Evolutionary conservation across 1,140 invertebrate genomes (phyloP).

Genomic region (Gryon sp.): DNA sequence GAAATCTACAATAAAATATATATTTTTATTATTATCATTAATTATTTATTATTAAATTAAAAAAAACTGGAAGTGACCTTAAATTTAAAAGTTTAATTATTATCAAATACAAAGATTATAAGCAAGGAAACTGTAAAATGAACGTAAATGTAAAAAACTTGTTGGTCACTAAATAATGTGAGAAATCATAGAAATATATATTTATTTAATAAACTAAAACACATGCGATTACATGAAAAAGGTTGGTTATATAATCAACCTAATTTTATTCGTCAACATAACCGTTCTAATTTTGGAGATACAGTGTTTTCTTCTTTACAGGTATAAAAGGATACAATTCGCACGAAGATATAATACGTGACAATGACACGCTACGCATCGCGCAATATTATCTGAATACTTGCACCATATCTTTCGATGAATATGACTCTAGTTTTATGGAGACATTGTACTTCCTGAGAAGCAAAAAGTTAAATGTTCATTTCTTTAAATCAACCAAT

Average conservation of each 20-base stretch:
- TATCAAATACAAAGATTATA: too few species aligned
- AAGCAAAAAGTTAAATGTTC: too few species aligned
- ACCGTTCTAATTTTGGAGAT: conserved; percentile 58
- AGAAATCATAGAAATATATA: not conserved
- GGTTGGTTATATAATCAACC: conserved; percentile 50
- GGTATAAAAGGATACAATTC: conserved; percentile 64
- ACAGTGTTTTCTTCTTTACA: conserved; percentile 59
- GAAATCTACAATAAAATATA: too few species aligned
- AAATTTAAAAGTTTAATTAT: too few species aligned
- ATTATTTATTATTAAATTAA: too few species aligned
- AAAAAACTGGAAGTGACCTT: too few species aligned
- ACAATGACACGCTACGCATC: conserved; percentile 24
- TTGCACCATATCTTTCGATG: conserved; percentile 58
- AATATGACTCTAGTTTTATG: conserved; percentile 33
- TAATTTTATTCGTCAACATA: conserved; percentile 64
- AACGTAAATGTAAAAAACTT: too few species aligned
- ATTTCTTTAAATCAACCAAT: too few species aligned
- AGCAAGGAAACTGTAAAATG: too few species aligned
- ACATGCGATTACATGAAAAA: conserved; percentile 3
- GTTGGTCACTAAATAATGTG: too few species aligned
- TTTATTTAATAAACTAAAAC: not conserved
- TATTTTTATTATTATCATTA: too few species aligned
- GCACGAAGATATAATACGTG: conserved; percentile 45
- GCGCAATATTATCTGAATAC: conserved; percentile 22
- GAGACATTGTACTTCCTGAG: too few species aligned